Base-by-base conservation (phyloP, 1,140 invertebrate genomes). In the Temnothorax curvispinosus region DNA sequence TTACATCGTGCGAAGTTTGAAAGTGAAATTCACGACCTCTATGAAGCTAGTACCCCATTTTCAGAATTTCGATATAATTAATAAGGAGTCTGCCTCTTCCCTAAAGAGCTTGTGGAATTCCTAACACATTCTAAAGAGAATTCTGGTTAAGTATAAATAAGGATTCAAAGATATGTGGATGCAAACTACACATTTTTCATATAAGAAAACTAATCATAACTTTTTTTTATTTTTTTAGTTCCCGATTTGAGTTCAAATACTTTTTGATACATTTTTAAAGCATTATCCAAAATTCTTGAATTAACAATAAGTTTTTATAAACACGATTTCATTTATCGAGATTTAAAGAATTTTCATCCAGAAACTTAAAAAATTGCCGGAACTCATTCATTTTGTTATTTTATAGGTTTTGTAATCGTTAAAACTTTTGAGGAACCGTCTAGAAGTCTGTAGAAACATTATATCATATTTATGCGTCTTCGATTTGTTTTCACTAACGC, bases 1-100 rank as follows among this genome's bases (percentile, higher is more conserved):
- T 84, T 75, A 84, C 41, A 13, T 27, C 54, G 13, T 44, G 41
- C 32, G 21, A 62, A 84, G 44, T 84, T 58, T 71, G 54, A 84
- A 84, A 84, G 69, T 84, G 69, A 84, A 84, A 84, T 84, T 75
- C 15, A 62, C 64, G 47, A 44, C 54, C 38, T 41, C 27, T 47
- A 27, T 50, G 41, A 50, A 69, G 41, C 65, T 69, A 27, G 41
- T 69, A 69, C 38, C 38, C 64, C 64, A 67, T 69, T 69, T 69
- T 69, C 21, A 50, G n/a, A 50, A 69, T 69, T 69, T 69, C 21
- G 21, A 69, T 69, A 69, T 69, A 69, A 69, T 69, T 69, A 69
- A 69, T 69, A 27, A 21, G 6, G 21, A 65, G 3, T 69, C 38
- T 47, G n/a, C 27, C 44, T 50, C 44, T 50, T 69, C 9, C 44